Percentiles rank a stretch among this genome's conserved stretches.
Conservation (phyloP, 2,113 vertebrate genomes). For the Coracopsis vasa region DNA sequence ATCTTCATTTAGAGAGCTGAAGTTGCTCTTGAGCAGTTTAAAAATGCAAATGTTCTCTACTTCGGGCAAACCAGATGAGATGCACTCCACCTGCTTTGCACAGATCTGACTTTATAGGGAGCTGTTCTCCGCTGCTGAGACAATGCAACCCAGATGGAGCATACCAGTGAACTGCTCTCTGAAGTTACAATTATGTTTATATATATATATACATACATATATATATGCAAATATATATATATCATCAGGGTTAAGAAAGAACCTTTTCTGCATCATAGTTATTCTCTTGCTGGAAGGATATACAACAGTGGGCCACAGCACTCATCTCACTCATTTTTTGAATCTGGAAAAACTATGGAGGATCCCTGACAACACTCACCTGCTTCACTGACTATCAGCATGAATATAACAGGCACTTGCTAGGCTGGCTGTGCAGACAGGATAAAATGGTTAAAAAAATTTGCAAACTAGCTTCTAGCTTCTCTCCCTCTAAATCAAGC, state of each 20-base stretch:
- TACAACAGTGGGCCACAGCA: background rate
- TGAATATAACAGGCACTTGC: background rate
- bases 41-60: background rate
- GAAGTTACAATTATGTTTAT: background rate
- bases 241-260: background rate
- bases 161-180: background rate
- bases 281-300: background rate
- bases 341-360: background rate
- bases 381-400: background rate
- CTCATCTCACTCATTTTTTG: background rate
- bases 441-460: background rate
- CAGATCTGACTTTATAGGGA: background rate
- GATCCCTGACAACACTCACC: background rate
- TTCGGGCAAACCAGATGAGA: background rate
- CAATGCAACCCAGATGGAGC: background rate
- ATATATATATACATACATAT: background rate
- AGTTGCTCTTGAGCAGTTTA: background rate
- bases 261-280: background rate
- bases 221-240: background rate
- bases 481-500: background rate
- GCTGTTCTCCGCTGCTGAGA: background rate
- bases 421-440: background rate
- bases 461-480: background rate
- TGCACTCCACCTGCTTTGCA: background rate
- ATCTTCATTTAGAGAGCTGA: background rate